Evolutionary conservation across 2,797 vertebrate genomes (phyloP), one percentile per base, ranked within the genome.

Genomic region (Vespertilio murinus): DNA sequence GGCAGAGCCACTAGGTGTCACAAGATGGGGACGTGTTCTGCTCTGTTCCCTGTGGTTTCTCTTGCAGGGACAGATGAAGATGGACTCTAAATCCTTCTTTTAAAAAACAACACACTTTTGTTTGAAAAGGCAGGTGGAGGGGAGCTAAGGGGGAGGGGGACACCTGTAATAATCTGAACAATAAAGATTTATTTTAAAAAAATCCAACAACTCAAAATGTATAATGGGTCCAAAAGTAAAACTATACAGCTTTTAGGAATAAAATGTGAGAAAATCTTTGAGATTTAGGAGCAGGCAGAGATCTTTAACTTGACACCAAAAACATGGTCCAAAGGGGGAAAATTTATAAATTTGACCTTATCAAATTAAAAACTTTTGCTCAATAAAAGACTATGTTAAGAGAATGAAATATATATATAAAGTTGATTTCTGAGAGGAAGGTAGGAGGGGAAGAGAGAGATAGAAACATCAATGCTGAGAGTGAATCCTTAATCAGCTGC

Each of bases 1-100:
- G 20, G 17, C 82, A 10, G 35, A n/a, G 18, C 97, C 97, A 95
- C 97, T 98, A 98, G 98, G 86, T 98, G 98, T 98, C 98, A 97
- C 56, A 47, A 92, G n/a, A 0, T 56, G 96, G 49, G 95, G 92
- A 97, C 91, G 87, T 20, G 56, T 97, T 95, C 96, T 35, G 82
- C 35, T 0, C 0, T 12, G 4, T 8, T 86, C 8, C 10, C 9
- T 35, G 40, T 0, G 14, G 77, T 59, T 84, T 47, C 16, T 78
- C 10, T 33, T 30, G 22, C 17, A 79, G 49, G 47, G 56, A 40
- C 49, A 69, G 33, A 12, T 8, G 23, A 28, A 14, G 25, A 40
- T 2, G 3, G 22, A 17, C 64, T 82, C 2, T 38, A 45, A 49
- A 47, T 45, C 40, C 45, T 67, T 47, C 23, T 61, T 45, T 5